These are phyloP conservation scores for Nebria brevicollis DNA, from an alignment of 2,888 invertebrate genomes.

Conservation along the genomic window DNA sequence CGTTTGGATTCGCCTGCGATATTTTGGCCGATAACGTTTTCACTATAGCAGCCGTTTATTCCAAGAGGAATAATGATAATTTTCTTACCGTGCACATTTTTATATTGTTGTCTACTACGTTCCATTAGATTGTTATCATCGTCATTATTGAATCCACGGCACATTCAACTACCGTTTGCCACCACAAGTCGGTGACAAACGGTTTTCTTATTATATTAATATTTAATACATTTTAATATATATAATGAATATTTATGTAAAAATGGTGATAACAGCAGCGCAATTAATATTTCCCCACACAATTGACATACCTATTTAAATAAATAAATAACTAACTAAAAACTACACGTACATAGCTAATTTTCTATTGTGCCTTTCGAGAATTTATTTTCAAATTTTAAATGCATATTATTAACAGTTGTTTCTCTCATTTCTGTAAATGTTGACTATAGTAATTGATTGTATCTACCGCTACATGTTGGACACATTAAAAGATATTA, in stretches of 20 bases:
- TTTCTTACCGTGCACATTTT: slow-evolving; percentile 51
- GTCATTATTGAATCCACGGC: neutral
- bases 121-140: slow-evolving; percentile 6
- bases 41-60: slow-evolving; percentile 32
- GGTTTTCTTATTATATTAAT: neutral
- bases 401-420: slow-evolving; percentile 42
- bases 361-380: slow-evolving; percentile 60
- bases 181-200: slow-evolving; percentile 2
- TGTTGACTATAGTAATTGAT: slow-evolving; percentile 42
- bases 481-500: slow-evolving; percentile 43
- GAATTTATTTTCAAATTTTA: slow-evolving; percentile 48
- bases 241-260: neutral
- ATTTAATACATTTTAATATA: neutral
- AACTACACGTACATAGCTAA: slow-evolving; percentile 40
- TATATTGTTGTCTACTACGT: slow-evolving; percentile 40
- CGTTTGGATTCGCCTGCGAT: slow-evolving; percentile 20
- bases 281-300: neutral
- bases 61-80: slow-evolving; percentile 26
- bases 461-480: slow-evolving; percentile 44
- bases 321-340: neutral
- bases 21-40: slow-evolving; percentile 14
- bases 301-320: neutral
- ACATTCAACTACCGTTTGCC: neutral
- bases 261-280: neutral
- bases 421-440: slow-evolving; percentile 40